A percentile compares a stretch with the other conserved stretches of the same genome.
These are phyloP conservation scores for Drosophila elegans DNA, from an alignment of 1,140 invertebrate species.

Conservation along the genomic window DNA sequence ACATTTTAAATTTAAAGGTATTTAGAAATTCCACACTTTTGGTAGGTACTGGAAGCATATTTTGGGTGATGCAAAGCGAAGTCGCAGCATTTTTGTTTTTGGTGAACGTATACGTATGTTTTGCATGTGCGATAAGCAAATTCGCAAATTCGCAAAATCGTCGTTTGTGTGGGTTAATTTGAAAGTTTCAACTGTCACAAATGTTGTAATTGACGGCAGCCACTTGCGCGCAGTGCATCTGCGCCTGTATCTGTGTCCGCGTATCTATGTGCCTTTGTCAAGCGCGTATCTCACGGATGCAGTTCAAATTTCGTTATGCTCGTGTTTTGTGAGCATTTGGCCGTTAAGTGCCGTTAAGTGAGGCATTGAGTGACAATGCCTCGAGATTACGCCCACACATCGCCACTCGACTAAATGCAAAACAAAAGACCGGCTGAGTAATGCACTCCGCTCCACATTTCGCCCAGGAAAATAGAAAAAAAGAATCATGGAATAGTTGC, in stretches of 20 bases:
- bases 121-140: constrained; percentile 24
- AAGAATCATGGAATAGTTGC: constrained; percentile 1
- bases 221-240: constrained; percentile 38
- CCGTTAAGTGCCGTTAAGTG: constrained; percentile 72
- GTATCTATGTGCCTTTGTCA: constrained; percentile 4
- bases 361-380: constrained; percentile 71
- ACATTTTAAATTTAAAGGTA: constrained; percentile 1
- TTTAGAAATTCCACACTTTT: neutral
- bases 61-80: constrained; percentile 43
- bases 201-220: constrained; percentile 64
- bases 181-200: constrained; percentile 68
- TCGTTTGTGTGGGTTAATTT: constrained; percentile 64
- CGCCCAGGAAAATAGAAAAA: constrained; percentile 10
- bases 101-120: constrained; percentile 16
- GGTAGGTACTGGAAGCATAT: neutral
- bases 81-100: constrained; percentile 2
- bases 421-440: constrained; percentile 47
- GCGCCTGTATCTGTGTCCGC: constrained; percentile 8
- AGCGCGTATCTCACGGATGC: constrained; percentile 50
- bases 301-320: constrained; percentile 60
- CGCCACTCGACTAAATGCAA: constrained; percentile 45
- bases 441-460: constrained; percentile 46
- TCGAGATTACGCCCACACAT: constrained; percentile 62
- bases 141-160: constrained; percentile 10
- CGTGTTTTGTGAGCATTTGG: constrained; percentile 41